phyloP scores from a whole-genome alignment of 23 tunicate genomes.

The Ciona savignyi region DNA sequence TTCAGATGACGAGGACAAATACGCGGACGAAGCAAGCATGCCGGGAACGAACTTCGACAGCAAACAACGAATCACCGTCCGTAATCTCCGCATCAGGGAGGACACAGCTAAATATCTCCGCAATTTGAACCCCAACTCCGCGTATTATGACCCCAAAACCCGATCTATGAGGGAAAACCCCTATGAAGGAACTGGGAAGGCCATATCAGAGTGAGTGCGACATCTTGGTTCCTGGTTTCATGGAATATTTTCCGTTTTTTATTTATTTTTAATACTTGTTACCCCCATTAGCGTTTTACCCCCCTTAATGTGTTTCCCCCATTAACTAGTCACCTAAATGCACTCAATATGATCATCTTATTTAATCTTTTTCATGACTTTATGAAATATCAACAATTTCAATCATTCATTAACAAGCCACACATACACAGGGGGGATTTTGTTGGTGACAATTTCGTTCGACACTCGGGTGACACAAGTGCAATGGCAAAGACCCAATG shows the following conservation, averaged over 20 bases:
- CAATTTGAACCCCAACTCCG: conserved; percentile 84
- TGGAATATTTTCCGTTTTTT: too few species aligned
- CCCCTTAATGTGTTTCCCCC: too few species aligned
- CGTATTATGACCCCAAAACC: conserved; percentile 95
- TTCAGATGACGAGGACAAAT: conserved; percentile 79
- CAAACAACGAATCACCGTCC: conserved; percentile 80
- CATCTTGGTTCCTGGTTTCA: too few species aligned
- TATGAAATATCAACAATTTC: too few species aligned
- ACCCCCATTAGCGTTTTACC: too few species aligned
- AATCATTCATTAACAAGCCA: too few species aligned
- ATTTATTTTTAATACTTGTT: too few species aligned
- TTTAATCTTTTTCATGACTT: too few species aligned
- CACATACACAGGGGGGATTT: conserved; percentile 51
- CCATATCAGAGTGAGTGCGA: conserved; percentile 38
- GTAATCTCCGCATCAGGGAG: conserved; percentile 90
- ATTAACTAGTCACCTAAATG: too few species aligned
- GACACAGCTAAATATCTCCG: conserved; percentile 96
- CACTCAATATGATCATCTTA: too few species aligned
- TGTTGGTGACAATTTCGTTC: conserved; percentile 95
- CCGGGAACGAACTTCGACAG: conserved; percentile 91
- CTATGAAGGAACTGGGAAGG: conserved; percentile 62
- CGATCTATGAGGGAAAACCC: conserved; percentile 95
- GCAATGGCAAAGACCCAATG: conserved; percentile 88
- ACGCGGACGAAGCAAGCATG: conserved; percentile 91
- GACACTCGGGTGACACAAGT: conserved; percentile 76